Evolutionary conservation across 2,888 invertebrate genomes (phyloP), one percentile per base, ranked within the genome.

Genomic region (Caenorhabditis sp.): DNA sequence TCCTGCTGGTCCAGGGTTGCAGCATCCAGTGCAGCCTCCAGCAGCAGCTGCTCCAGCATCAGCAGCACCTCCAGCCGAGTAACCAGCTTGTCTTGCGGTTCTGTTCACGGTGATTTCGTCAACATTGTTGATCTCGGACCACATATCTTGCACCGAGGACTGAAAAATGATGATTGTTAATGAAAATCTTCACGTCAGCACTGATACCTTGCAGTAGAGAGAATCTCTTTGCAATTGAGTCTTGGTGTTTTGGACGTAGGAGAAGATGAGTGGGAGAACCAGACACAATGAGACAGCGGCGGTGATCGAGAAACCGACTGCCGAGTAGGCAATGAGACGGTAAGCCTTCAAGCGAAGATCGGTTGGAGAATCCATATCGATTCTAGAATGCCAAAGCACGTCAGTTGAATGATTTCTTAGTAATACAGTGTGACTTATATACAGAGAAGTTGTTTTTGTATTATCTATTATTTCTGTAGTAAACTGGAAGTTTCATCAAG

Each of bases 1-100:
- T 56, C 84, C 84, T 61, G 80, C 61, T 73, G 84, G 84, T 44
- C 84, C 84, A 19, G 84, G 84, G 51, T 84, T 84, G 64, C 84
- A 84, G 73, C 84, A 84, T 44, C 84, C 84, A 19, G 76, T 51
- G 44, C 84, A 84, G n/a, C 80, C 76, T 16, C 76, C 74, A 19
- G 38, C 69, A 49, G 54, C 64, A n/a, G 66, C 75, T 24, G 59
- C 73, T 19, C 26, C 82, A 61, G 41, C 74, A 5, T 58, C 75
- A 64, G 81, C 75, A 14, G 49, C 76, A 22, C 75, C 81, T 49
- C 54, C 54, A n/a, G 82, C 64, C 16, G 75, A 49, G 8, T 74
- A 74, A 35, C 61, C 68, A 35, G 83, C 83, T 35, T 83, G 83
- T 75, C 83, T 79, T 28, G 75, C 74, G 0, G 83, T 83, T 70